Evolutionary conservation across 2,797 vertebrate species (phyloP).

Genomic region (Crypturellus tataupa): DNA sequence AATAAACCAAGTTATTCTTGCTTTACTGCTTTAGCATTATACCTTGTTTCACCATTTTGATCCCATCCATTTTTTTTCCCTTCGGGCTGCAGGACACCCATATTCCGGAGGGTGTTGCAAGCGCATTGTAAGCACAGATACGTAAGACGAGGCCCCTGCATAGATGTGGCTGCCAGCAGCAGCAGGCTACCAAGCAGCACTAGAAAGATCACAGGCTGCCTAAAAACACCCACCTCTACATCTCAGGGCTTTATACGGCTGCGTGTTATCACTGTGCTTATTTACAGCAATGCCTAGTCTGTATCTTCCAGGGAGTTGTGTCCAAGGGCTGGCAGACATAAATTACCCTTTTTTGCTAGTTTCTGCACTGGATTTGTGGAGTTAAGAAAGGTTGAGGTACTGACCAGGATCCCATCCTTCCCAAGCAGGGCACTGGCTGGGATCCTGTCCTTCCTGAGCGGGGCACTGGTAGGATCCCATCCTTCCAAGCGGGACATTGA

Average conservation of each 20-base stretch:
- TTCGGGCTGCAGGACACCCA: background rate
- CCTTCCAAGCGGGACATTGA: no score
- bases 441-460: no score
- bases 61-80: background rate
- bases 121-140: background rate
- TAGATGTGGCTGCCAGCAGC: background rate
- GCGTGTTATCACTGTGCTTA: background rate
- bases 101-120: background rate
- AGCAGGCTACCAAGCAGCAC: background rate
- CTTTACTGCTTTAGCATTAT: accelerated
- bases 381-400: background rate
- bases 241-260: background rate
- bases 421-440: no score
- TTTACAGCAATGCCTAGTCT: background rate
- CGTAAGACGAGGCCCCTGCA: background rate
- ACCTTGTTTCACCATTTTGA: background rate
- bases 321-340: background rate
- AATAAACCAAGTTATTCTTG: background rate
- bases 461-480: no score
- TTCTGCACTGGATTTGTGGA: background rate
- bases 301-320: background rate
- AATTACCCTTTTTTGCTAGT: background rate
- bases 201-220: background rate
- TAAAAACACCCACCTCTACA: background rate
- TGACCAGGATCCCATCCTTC: background rate